Evolutionary conservation across 2,113 vertebrate genomes (phyloP).

Genomic region (Poicephalus gulielmi): DNA sequence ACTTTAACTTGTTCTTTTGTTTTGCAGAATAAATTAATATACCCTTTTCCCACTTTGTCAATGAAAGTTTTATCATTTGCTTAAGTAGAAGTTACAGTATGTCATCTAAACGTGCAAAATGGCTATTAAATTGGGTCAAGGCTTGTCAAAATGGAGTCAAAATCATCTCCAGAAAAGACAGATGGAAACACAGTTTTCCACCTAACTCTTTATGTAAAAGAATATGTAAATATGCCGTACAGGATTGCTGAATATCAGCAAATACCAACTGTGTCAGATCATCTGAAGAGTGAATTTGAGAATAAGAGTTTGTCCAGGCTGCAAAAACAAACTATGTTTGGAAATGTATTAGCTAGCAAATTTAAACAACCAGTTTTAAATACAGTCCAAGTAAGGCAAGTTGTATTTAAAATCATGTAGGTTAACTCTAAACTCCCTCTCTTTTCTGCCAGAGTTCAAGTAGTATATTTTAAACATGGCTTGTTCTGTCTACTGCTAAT

Average conservation of each 20-base stretch:
- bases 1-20: neutral
- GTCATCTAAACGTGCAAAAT: neutral
- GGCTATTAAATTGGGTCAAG: neutral
- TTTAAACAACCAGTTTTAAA: conserved; percentile 49
- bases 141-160: neutral
- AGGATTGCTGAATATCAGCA: neutral
- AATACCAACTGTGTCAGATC: conserved; percentile 7
- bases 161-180: neutral
- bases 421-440: neutral
- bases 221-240: neutral
- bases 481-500: neutral
- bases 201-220: neutral
- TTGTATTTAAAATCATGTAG: conserved; percentile 39
- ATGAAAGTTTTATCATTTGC: neutral
- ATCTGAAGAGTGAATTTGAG: conserved; percentile 22
- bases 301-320: conserved; percentile 27
- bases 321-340: conserved; percentile 59
- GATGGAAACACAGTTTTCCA: neutral
- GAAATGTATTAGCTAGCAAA: conserved; percentile 49
- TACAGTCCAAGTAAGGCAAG: conserved; percentile 38
- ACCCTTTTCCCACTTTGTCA: neutral
- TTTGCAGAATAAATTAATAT: neutral
- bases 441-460: neutral
- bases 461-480: neutral
- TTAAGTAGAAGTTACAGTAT: neutral